phyloP scores from a whole-genome alignment of 2,888 invertebrate species.

The Agrotis puta region DNA sequence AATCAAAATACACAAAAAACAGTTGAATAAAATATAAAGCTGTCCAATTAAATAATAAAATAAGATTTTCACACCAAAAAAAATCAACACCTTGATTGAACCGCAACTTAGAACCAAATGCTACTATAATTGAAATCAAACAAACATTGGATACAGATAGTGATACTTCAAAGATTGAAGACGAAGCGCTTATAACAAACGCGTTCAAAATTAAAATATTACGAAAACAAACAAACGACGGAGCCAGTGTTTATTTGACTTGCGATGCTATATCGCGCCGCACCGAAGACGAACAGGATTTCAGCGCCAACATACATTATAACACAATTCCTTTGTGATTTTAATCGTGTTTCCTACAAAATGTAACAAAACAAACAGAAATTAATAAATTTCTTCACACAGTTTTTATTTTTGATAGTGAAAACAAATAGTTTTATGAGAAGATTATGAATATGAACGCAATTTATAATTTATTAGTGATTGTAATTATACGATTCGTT shows the following conservation, averaged over 20 bases:
- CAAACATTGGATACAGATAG: conserved; percentile 63
- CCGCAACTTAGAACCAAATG: conserved; percentile 57
- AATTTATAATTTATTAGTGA: conserved; percentile 52
- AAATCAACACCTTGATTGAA: conserved; percentile 8
- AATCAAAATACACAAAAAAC: conserved; percentile 9
- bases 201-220: conserved; percentile 86
- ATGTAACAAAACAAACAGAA: conserved; percentile 59
- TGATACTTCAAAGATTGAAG: conserved; percentile 80
- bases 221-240: conserved; percentile 84
- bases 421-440: conserved; percentile 54
- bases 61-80: conserved; percentile 7
- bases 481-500: conserved; percentile 54
- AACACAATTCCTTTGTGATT: conserved; percentile 65
- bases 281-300: conserved; percentile 77
- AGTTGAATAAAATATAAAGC: conserved; percentile 42
- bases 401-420: conserved; percentile 54
- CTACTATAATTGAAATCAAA: conserved; percentile 62
- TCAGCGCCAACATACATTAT: conserved; percentile 65
- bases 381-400: conserved; percentile 63
- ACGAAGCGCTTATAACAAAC: conserved; percentile 77
- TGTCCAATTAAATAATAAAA: conserved; percentile 20
- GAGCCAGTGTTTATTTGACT: conserved; percentile 77
- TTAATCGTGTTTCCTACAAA: conserved; percentile 60
- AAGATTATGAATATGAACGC: conserved; percentile 53
- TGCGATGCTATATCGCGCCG: conserved; percentile 77